Evolutionary conservation across 2,113 vertebrate genomes (phyloP), one percentile per base, ranked within the genome.

Genomic region (Psittacula cyanocephala): DNA sequence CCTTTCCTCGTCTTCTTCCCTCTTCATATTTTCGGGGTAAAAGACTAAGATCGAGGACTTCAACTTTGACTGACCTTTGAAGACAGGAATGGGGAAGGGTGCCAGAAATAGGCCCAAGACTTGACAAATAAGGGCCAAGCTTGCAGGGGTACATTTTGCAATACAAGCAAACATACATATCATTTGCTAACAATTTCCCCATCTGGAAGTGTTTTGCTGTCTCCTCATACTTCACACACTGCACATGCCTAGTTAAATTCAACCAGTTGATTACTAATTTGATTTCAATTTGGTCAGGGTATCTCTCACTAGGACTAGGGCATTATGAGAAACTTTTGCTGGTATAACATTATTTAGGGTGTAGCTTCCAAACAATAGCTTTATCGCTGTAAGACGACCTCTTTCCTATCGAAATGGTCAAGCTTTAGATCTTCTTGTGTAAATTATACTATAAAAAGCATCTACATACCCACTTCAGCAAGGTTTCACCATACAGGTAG

Each of bases 141-240:
- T 76, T 89, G 52, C 65, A 79, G 78, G 62, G 79, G 9, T 41
- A 50, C 25, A 43, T 91, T 93, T 83, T 86, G 62, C 65, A 93
- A 67, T 18, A 72, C 31, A 53, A 93, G 71, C 55, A 92, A 91
- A 86, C 20, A 43, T 12, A 88, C 3, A 13, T 17, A 43, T 31
- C 6, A 69, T 83, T 91, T 78, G 60, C 82, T 82, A 31, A 64
- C 35, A 49, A 78, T 78, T 86, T 55, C 53, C 53, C 49, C 88
- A 94, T 86, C 93, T 93, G 95, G 90, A 94, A 96, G 13, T 31
- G n/a, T 55, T 96, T 93, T 94, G 43, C 84, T 74, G 64, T 75
- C 64, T 88, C 55, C 69, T 96, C 86, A 71, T 71, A 60, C 64
- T 90, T 88, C 39, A 13, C 29, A 79, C 60, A 57, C 86, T 84